These are phyloP conservation scores for Apocheima hispidaria DNA, from an alignment of 2,888 invertebrate genomes.

Conservation along the genomic window DNA sequence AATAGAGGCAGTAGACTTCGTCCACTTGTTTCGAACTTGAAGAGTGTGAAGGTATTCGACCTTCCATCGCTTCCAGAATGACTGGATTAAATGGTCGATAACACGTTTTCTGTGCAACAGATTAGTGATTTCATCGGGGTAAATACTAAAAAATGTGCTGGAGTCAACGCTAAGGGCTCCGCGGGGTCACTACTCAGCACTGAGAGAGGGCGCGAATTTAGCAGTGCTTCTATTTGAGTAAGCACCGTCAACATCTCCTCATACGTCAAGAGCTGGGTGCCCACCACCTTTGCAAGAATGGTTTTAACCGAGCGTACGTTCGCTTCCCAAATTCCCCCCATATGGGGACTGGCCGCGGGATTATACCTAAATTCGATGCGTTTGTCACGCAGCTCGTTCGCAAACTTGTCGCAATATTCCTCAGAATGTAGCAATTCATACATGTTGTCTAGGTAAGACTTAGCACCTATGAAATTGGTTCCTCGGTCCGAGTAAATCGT, in stretches of 20 bases:
- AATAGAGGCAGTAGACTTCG: background rate
- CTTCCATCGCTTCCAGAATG: background rate
- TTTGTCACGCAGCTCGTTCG: no score
- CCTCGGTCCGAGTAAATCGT: no score
- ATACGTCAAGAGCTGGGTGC: background rate
- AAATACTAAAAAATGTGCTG: background rate
- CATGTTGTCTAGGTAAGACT: no score
- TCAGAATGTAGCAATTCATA: no score
- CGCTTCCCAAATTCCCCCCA: background rate
- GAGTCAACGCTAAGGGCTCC: background rate
- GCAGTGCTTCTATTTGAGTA: background rate
- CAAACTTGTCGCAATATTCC: no score
- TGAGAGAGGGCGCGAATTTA: background rate
- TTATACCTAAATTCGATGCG: background rate
- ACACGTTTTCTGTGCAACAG: background rate
- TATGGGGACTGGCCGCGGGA: background rate
- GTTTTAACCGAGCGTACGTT: background rate
- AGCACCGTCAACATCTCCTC: background rate
- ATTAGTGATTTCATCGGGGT: background rate
- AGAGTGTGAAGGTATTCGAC: background rate
- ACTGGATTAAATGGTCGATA: background rate
- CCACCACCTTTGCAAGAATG: background rate
- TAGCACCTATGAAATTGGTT: no score
- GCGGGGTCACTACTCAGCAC: background rate
- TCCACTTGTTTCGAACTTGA: background rate